phyloP scores from a whole-genome alignment of 2,113 vertebrate species.

The Saguinus midas region DNA sequence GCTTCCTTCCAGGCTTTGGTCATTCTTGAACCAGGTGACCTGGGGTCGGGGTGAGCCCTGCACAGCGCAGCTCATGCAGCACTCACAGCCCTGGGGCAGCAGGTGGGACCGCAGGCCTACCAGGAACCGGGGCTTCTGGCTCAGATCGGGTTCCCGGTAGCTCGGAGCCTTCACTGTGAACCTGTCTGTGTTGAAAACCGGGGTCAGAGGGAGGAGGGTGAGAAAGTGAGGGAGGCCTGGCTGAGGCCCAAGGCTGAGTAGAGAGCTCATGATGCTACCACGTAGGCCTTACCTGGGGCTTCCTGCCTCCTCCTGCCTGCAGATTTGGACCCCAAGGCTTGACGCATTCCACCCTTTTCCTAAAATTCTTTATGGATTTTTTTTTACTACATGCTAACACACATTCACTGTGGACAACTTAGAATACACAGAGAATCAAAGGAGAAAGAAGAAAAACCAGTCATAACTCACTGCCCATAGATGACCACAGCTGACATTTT shows the following conservation, averaged over 20 bases:
- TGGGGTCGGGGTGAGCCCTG: slow-evolving; percentile 86
- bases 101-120: slow-evolving; percentile 87
- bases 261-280: rapidly evolving
- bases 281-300: rapidly evolving
- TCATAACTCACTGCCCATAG: not conserved
- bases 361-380: not conserved
- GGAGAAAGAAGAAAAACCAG: not conserved
- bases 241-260: rapidly evolving
- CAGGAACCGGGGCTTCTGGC: slow-evolving; percentile 85
- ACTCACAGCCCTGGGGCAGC: slow-evolving; percentile 87
- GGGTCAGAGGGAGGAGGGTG: not conserved
- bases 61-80: slow-evolving; percentile 92
- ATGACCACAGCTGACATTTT: not conserved
- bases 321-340: not conserved
- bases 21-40: slow-evolving; percentile 89
- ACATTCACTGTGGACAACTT: not conserved
- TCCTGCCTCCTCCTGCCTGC: no score
- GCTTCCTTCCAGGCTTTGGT: slow-evolving; percentile 83
- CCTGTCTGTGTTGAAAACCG: slow-evolving; percentile 78
- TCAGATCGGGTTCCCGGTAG: slow-evolving; percentile 79
- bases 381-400: not conserved
- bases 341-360: not conserved
- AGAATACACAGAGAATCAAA: not conserved
- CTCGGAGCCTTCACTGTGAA: slow-evolving; percentile 72
- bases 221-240: not conserved